phyloP scores from a whole-genome alignment of 2,797 vertebrate genomes.

The Myioborus melanocephalus region DNA sequence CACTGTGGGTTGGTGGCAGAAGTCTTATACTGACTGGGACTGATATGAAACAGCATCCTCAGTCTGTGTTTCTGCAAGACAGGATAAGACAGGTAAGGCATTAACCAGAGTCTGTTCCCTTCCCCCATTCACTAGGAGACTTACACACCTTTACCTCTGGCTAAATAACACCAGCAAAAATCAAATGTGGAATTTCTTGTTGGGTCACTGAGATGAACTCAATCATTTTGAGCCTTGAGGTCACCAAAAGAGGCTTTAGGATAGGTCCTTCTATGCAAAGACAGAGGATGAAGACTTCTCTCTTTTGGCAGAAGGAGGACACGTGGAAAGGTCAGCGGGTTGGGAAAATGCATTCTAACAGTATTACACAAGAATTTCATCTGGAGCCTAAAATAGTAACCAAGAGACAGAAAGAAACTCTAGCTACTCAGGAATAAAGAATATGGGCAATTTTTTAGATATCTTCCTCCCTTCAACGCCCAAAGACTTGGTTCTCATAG shows the following conservation, averaged over 20 bases:
- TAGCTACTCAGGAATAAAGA: not conserved
- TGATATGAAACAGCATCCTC: not conserved
- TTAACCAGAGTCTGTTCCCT: not conserved
- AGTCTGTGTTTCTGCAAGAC: not conserved
- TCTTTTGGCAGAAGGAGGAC: not conserved
- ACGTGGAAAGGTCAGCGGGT: not conserved
- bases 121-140: not conserved
- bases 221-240: not conserved
- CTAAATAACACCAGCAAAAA: not conserved
- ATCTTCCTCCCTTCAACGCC: not conserved
- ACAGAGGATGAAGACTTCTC: not conserved
- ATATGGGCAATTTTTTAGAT: not conserved
- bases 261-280: not conserved
- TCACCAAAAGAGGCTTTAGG: not conserved
- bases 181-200: not conserved
- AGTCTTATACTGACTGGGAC: not conserved
- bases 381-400: not conserved
- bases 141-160: not conserved
- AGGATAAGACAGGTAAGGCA: not conserved
- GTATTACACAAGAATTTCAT: not conserved
- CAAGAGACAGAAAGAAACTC: not conserved
- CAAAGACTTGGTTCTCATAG: not conserved
- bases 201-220: not conserved
- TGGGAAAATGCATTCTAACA: not conserved
- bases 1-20: not conserved